Conservation (phyloP, 2,888 invertebrate species). For the Acleris cristana region DNA sequence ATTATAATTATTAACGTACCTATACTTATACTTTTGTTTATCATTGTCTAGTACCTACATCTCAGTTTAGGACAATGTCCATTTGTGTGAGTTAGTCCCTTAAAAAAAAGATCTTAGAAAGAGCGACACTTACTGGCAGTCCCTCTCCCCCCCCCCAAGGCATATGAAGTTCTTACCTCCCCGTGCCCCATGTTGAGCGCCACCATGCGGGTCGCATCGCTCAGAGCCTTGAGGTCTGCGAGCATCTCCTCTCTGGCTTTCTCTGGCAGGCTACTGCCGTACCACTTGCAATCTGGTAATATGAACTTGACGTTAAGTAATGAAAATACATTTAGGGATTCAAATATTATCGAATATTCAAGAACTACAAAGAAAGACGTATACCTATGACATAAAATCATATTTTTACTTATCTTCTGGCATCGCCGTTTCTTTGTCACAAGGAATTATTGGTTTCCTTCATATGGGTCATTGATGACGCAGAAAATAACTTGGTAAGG, state of each 20-base stretch:
- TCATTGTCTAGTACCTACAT: no score
- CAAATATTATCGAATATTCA: neutral
- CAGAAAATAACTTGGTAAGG: no score
- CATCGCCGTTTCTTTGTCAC: no score
- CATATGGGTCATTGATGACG: no score
- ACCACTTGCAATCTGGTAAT: neutral
- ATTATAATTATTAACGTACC: no score
- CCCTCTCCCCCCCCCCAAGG: no score
- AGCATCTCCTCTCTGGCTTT: neutral
- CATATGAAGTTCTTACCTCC: constrained; percentile 10
- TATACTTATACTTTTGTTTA: no score
- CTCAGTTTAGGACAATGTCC: neutral
- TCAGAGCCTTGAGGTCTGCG: constrained; percentile 12
- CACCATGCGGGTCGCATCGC: constrained; percentile 13
- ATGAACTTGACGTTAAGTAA: neutral
- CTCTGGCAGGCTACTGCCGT: neutral
- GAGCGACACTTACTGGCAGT: no score
- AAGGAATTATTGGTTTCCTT: no score
- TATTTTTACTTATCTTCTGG: no score
- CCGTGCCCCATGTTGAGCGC: constrained; percentile 1
- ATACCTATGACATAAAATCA: no score
- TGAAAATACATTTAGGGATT: neutral
- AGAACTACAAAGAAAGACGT: neutral
- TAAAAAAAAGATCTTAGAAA: neutral
- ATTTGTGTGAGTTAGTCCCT: neutral